Percentiles rank a stretch among this genome's conserved stretches.
These are phyloP conservation scores for Cirrhinus mrigala DNA, from an alignment of 2,797 vertebrate species.

Conservation along the genomic window DNA sequence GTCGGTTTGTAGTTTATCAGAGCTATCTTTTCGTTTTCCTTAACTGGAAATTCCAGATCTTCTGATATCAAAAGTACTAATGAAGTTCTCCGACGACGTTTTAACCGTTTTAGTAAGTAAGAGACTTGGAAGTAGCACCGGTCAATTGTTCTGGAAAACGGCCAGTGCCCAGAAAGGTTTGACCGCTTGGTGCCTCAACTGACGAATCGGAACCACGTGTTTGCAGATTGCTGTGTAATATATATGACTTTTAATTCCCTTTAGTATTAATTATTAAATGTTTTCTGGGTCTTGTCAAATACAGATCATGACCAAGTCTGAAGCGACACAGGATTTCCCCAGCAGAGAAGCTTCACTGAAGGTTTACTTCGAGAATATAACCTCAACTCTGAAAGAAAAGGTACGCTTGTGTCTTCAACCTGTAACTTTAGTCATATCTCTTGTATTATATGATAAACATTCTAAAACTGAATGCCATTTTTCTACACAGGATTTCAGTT, in stretches of 20 bases:
- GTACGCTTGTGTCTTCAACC: neutral
- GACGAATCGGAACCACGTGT: neutral
- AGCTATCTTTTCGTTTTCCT: neutral
- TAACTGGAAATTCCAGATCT: neutral
- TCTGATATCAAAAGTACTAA: neutral
- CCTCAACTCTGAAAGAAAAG: constrained; percentile 52
- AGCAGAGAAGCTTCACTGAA: constrained; percentile 38
- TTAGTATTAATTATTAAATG: neutral
- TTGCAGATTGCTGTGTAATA: too few species aligned
- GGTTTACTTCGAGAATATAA: constrained; percentile 55
- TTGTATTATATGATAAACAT: neutral
- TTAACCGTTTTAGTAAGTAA: neutral
- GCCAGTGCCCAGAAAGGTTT: neutral
- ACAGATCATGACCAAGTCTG: constrained; percentile 46
- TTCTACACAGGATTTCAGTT: constrained; percentile 49
- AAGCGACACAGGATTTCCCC: neutral
- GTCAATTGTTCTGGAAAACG: neutral
- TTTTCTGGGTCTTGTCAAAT: constrained; percentile 10
- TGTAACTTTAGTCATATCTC: neutral
- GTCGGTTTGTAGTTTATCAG: neutral
- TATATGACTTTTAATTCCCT: neutral
- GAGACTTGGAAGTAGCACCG: neutral
- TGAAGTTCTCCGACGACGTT: neutral
- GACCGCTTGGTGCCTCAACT: neutral
- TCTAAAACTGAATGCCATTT: neutral